These are phyloP conservation scores for Luidia sarsii DNA, from an alignment of 53 echinoderm and acorn worm species.

Conservation along the genomic window DNA sequence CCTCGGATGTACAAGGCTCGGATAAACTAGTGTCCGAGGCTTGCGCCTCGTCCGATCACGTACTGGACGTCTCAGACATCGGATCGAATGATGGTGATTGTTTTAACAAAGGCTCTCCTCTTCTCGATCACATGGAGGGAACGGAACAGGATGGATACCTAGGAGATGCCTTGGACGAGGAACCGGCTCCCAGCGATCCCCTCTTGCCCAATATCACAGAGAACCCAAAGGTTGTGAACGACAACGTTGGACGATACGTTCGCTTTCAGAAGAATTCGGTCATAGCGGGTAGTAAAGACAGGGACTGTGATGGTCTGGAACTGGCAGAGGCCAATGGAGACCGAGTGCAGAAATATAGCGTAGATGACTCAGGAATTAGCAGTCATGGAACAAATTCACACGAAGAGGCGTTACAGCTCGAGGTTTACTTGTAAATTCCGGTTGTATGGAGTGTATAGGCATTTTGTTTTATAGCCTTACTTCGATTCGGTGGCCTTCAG, in stretches of 20 bases:
- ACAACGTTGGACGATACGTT: conserved; percentile 24
- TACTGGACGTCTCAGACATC: conserved; percentile 9
- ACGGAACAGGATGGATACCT: conserved; percentile 10
- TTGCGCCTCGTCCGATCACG: conserved; percentile 1
- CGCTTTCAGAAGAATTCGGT: conserved; percentile 48
- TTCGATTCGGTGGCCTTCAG: too few species aligned
- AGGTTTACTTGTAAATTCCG: conserved; percentile 60
- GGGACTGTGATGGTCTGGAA: conserved; percentile 35
- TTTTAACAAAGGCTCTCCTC: conserved; percentile 10
- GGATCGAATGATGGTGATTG: conserved; percentile 18
- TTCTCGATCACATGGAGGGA: not conserved
- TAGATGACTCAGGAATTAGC: conserved; percentile 64
- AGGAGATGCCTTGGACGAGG: conserved; percentile 35
- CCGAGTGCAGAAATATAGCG: conserved; percentile 55
- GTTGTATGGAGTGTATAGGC: too few species aligned
- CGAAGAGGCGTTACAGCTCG: conserved; percentile 50
- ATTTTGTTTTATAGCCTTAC: too few species aligned
- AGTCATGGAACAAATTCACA: conserved; percentile 59
- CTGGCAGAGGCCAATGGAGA: conserved; percentile 42
- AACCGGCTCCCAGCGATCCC: conserved; percentile 33
- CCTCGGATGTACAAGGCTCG: conserved; percentile 1
- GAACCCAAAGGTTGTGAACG: conserved; percentile 44
- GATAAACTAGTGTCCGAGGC: not conserved
- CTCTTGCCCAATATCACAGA: conserved; percentile 41
- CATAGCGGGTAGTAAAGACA: not conserved